phyloP scores from a whole-genome alignment of 2,113 vertebrate genomes.

The Eurypyga helias region DNA sequence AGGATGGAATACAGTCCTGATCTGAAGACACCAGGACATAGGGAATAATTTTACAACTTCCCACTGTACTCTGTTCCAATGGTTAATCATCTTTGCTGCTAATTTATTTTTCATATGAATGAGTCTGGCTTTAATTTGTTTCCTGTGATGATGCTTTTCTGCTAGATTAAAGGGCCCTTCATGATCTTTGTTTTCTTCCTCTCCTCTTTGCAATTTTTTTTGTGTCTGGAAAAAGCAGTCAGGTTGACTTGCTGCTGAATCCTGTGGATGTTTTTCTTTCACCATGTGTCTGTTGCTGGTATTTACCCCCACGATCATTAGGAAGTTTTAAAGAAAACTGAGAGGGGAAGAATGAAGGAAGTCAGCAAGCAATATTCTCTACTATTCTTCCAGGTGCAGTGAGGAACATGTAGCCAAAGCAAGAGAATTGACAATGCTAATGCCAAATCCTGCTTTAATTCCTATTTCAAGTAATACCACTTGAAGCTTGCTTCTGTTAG shows the following conservation, averaged over 20 bases:
- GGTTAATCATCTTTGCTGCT: not conserved
- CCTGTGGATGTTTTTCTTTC: not conserved
- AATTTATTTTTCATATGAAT: conserved; percentile 22
- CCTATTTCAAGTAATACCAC: not conserved
- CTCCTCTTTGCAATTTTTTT: not conserved
- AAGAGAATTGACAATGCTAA: not conserved
- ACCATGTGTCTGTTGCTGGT: not conserved
- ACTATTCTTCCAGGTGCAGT: not conserved
- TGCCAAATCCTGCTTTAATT: not conserved
- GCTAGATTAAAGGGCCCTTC: not conserved
- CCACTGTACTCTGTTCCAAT: not conserved
- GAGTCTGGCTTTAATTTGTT: not conserved
- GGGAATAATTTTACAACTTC: not conserved
- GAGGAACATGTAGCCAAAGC: not conserved
- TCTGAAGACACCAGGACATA: not conserved
- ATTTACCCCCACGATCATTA: not conserved
- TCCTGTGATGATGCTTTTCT: not conserved
- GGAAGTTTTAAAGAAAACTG: not conserved
- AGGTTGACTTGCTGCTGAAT: not conserved
- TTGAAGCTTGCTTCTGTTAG: not conserved
- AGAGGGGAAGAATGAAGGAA: not conserved
- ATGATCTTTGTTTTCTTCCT: not conserved
- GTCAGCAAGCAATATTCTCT: not conserved
- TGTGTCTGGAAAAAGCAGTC: not conserved
- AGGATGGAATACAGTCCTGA: not conserved